A percentile compares a stretch with the other conserved stretches of the same genome.
Conservation (phyloP, 2,797 vertebrate species). For the Spea hammondii region DNA sequence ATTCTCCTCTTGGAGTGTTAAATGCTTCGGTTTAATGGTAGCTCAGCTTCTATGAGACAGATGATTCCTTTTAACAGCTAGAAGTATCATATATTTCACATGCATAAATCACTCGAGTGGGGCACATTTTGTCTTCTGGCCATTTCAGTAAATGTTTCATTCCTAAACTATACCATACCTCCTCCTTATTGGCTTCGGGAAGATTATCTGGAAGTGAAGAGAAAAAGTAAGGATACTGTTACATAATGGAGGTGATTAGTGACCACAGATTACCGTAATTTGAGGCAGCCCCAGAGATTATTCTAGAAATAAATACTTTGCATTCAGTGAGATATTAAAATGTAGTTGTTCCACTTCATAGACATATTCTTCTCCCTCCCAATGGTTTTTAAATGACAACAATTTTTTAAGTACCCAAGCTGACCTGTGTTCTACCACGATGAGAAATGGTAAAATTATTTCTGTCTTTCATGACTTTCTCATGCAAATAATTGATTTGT, state of each 20-base stretch:
- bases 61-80: slow-evolving; percentile 13
- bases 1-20: slow-evolving; percentile 32
- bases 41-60: slow-evolving; percentile 17
- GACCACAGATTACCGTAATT: not conserved
- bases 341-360: not conserved
- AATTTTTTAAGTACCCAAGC: not conserved
- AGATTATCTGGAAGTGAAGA: too few species aligned
- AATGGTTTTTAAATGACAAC: not conserved
- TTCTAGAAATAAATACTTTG: not conserved
- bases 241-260: not conserved
- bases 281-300: not conserved
- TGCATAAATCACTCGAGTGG: slow-evolving; percentile 15
- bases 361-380: not conserved
- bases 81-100: slow-evolving; percentile 17
- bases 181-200: too few species aligned
- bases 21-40: slow-evolving; percentile 20
- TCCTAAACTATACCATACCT: not conserved
- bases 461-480: not conserved
- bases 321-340: not conserved
- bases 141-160: not conserved
- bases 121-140: not conserved
- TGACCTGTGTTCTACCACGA: not conserved
- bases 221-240: too few species aligned
- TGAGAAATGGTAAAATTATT: not conserved
- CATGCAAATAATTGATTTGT: slow-evolving; percentile 18